Evolutionary conservation across 2,113 vertebrate species (phyloP).

Genomic region (Ivindomyrus marchei): DNA sequence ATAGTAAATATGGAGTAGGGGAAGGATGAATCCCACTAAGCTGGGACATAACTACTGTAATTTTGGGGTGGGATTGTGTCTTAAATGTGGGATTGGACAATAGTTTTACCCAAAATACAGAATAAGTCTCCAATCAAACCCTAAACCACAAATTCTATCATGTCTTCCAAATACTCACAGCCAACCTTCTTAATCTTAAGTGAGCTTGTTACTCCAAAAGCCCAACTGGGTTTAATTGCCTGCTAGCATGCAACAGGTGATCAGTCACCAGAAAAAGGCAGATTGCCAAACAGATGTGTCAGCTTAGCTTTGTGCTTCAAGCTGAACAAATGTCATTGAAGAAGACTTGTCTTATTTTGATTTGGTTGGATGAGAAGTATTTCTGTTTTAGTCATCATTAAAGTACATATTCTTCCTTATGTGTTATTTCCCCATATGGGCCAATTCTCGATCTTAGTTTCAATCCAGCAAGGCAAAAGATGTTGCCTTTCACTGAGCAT

Average conservation of each 20-base stretch:
- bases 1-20: neutral
- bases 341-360: neutral
- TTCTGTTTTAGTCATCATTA: neutral
- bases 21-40: neutral
- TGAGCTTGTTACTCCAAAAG: neutral
- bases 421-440: neutral
- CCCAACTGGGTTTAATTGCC: neutral
- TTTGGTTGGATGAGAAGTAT: neutral
- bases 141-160: neutral
- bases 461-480: neutral
- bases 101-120: neutral
- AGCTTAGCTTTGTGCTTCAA: neutral
- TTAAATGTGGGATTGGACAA: neutral
- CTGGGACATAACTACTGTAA: neutral
- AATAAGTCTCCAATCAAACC: neutral
- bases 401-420: neutral
- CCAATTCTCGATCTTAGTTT: neutral
- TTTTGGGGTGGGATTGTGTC: neutral
- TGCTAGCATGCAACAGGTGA: neutral
- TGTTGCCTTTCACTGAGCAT: neutral
- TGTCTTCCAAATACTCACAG: neutral
- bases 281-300: neutral
- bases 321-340: neutral
- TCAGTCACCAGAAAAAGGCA: neutral
- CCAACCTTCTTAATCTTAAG: neutral